These are phyloP conservation scores for Corbicula japonica DNA, from an alignment of 2,888 invertebrate genomes.

Conservation along the genomic window DNA sequence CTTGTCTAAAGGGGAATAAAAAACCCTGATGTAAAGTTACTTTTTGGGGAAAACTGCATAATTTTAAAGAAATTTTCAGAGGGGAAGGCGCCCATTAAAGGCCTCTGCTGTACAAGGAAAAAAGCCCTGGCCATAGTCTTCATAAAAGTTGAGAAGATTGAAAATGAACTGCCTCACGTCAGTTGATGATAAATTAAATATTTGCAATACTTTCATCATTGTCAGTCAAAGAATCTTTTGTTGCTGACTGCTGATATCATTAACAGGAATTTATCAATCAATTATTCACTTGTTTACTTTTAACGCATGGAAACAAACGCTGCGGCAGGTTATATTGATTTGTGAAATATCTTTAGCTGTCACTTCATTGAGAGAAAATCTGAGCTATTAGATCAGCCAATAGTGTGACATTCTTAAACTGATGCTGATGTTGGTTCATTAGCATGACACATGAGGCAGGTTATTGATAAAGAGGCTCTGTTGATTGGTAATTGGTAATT, in stretches of 20 bases:
- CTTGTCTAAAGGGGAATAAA: too few relatives aligned
- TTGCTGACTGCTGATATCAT: constrained; percentile 27
- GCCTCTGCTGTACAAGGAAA: not conserved
- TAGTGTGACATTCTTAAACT: not conserved
- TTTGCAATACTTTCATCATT: not conserved
- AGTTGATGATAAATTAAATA: not conserved
- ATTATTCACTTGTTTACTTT: constrained; percentile 10
- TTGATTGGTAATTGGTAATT: constrained; percentile 6
- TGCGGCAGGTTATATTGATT: not conserved
- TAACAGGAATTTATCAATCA: constrained; percentile 28
- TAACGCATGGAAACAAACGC: constrained; percentile 20
- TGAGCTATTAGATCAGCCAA: constrained; percentile 13
- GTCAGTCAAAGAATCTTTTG: constrained; percentile 3
- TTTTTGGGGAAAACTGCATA: too few relatives aligned
- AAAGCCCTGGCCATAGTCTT: not conserved
- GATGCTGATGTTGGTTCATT: too few relatives aligned
- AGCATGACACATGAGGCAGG: too few relatives aligned
- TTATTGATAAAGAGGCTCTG: too few relatives aligned
- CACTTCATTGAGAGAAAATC: constrained; percentile 7
- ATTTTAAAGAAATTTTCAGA: not conserved
- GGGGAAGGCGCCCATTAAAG: not conserved
- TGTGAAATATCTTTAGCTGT: not conserved
- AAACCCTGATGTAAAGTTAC: too few relatives aligned
- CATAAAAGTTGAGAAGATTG: too few relatives aligned
- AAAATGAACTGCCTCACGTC: not conserved